Evolutionary conservation across 2,888 invertebrate species (phyloP), one percentile per base, ranked within the genome.

Genomic region (Archips crataeganus): DNA sequence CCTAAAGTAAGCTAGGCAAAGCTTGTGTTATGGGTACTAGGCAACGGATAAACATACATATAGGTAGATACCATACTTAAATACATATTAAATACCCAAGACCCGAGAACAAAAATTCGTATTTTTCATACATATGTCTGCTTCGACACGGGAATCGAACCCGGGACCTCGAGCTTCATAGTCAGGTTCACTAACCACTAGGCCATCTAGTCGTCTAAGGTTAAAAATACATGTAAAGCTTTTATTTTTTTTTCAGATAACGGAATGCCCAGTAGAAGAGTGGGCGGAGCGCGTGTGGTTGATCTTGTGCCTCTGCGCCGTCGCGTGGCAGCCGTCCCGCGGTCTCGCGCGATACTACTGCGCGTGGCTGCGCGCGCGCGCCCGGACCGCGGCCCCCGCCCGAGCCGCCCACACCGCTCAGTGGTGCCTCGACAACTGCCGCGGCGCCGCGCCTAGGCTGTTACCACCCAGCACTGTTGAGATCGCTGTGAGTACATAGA

Each of bases 371-470:
- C 89, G 94, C 77, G 8, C 86, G 90, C 34, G 89, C 91, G 0
- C 85, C 88, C 1, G 78, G 67, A 45, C 77, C 73, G 70, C 76
- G 65, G 70, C 78, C 13, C 79, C 81, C 47, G 76, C 76, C n/a
- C 82, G 94, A 42, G 86, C 92, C 62, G 90, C 91, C n/a, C 98
- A 98, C 88, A 98, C 98, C 85, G 98, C 98, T 10, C 98, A 98
- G 89, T 98, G 98, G 98, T 98, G 98, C 86, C 95, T 98, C 70
- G 98, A 98, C 85, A 98, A 99, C 93, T 98, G 98, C 81, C 96
- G 98, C 78, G 98, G 98, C 77, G 97, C 97, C 4, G 97, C 98
- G 88, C 97, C 97, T 1, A 90, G 99, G 57, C 96, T 97, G 79
- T 96, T 97, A 88, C 97, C 98, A 57, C 99, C 99, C 0, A 98